phyloP scores from a whole-genome alignment of 2,888 invertebrate genomes.

The Andrena bicolor region DNA sequence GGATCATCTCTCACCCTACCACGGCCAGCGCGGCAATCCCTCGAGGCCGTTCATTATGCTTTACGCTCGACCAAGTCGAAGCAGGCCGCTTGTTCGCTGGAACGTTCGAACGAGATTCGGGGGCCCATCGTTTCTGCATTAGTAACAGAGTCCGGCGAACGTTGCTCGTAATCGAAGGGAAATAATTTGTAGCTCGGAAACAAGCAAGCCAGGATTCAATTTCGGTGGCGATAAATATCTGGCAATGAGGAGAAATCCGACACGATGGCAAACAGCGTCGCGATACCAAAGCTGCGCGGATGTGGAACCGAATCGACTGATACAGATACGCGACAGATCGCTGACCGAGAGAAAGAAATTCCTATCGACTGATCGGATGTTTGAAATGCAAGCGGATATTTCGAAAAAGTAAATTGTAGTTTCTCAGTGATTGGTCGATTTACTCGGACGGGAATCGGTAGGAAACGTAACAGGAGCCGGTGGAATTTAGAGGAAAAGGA shows the following conservation, averaged over 20 bases:
- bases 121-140: neutral
- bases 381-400: too few species aligned
- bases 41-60: conserved; percentile 3
- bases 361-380: too few species aligned
- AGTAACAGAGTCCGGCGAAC: neutral
- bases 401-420: too few species aligned
- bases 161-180: neutral
- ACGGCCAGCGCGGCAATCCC: neutral
- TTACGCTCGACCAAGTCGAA: neutral
- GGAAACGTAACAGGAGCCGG: neutral
- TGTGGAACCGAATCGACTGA: too few species aligned
- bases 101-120: neutral
- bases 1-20: neutral
- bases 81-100: neutral
- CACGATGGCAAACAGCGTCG: too few species aligned
- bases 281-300: too few species aligned
- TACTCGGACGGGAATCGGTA: neutral
- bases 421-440: too few species aligned
- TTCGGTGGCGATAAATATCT: neutral
- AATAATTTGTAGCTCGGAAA: conserved; percentile 3
- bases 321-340: too few species aligned
- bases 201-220: conserved; percentile 1
- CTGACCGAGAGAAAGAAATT: too few species aligned
- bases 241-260: too few species aligned
- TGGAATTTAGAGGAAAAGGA: neutral